A percentile compares a stretch with the other conserved stretches of the same genome.
phyloP scores from a whole-genome alignment of 2,888 invertebrate genomes.

The Chrysopilus asiliformis region DNA sequence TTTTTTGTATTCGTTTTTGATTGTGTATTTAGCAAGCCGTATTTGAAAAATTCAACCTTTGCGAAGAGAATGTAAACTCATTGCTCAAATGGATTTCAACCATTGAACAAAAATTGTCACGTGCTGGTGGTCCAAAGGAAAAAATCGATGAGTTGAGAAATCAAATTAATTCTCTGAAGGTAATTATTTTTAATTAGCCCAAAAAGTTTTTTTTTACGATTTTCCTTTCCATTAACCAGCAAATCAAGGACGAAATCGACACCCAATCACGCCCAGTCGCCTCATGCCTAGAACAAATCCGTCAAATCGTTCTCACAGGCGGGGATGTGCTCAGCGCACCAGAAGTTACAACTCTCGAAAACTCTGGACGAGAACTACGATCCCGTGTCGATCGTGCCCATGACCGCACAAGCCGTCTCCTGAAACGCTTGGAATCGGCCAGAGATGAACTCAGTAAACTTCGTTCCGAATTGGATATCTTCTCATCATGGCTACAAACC shows the following conservation, averaged over 20 bases:
- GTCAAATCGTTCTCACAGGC: conserved; percentile 78
- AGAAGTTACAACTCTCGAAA: conserved; percentile 76
- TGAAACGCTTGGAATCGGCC: conserved; percentile 61
- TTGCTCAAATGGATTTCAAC: conserved; percentile 77
- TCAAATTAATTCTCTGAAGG: conserved; percentile 81
- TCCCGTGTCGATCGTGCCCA: conserved; percentile 69
- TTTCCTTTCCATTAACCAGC: conserved; percentile 38
- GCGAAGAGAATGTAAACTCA: conserved; percentile 74
- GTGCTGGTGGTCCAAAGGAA: conserved; percentile 76
- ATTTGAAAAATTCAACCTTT: conserved; percentile 84
- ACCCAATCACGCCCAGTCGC: conserved; percentile 72
- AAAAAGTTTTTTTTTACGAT: conserved; percentile 1
- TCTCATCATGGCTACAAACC: conserved; percentile 72
- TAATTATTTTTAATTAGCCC: no score
- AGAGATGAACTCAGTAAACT: conserved; percentile 82
- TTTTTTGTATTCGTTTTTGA: conserved; percentile 6
- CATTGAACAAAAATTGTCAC: conserved; percentile 70
- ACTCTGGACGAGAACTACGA: conserved; percentile 71
- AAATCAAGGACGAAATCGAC: conserved; percentile 81
- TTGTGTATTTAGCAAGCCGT: conserved; percentile 69
- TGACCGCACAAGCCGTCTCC: conserved; percentile 65
- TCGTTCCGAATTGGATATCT: conserved; percentile 64
- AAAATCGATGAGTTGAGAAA: conserved; percentile 73
- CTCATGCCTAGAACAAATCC: conserved; percentile 77
- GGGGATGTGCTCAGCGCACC: conserved; percentile 86